Evolutionary conservation across 2,797 vertebrate species (phyloP).

Genomic region (Melanotaenia trifasciata): DNA sequence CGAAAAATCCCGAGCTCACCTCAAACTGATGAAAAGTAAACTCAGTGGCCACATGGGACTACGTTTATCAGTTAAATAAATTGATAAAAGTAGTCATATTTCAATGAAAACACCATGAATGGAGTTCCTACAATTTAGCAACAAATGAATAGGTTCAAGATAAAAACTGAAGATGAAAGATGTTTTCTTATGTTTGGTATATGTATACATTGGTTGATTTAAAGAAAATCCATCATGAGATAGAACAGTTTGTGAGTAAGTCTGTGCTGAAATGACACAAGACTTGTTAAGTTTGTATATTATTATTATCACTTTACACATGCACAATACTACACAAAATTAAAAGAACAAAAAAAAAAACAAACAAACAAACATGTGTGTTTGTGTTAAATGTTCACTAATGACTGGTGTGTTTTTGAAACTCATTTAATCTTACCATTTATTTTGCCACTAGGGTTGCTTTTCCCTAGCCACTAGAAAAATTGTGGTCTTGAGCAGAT

Average conservation of each 20-base stretch:
- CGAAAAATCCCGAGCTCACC: not conserved
- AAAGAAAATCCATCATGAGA: slow-evolving; percentile 7
- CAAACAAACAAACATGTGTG: not conserved
- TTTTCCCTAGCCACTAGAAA: slow-evolving; percentile 19
- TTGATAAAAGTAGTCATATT: no score
- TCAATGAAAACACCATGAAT: not conserved
- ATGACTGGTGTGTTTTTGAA: slow-evolving; percentile 11
- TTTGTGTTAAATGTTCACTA: not conserved
- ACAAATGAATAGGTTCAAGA: not conserved
- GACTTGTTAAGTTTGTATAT: not conserved
- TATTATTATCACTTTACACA: not conserved
- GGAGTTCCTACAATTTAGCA: not conserved
- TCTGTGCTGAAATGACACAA: slow-evolving; percentile 1
- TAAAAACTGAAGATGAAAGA: not conserved
- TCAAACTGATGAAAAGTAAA: not conserved
- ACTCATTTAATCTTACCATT: not conserved
- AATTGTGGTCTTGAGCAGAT: slow-evolving; percentile 56
- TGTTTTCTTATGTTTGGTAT: not conserved
- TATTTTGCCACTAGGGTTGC: slow-evolving; percentile 16
- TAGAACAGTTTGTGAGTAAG: slow-evolving; percentile 19
- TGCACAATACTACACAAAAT: not conserved
- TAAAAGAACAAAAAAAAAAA: no score
- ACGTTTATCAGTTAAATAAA: not conserved
- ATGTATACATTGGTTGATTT: not conserved
- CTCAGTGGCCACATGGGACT: not conserved